Percentiles rank a stretch among this genome's conserved stretches.
Conservation (phyloP, 2,113 vertebrate genomes). For the Gallinago paraguaiae region DNA sequence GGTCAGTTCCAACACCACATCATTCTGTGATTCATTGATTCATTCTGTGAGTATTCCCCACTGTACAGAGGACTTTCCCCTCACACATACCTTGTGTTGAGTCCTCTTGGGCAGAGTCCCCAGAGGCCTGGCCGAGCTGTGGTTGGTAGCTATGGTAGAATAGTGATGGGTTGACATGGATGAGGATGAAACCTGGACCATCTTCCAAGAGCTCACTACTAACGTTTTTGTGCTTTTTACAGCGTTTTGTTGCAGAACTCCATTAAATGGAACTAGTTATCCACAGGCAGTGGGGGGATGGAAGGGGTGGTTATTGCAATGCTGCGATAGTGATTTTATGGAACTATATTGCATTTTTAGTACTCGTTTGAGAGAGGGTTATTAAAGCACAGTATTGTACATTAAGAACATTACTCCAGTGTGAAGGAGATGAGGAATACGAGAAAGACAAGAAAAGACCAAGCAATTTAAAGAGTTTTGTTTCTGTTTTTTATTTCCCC, state of each 20-base stretch:
- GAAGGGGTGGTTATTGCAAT: not conserved
- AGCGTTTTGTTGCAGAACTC: not conserved
- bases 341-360: conserved; percentile 51
- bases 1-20: no score
- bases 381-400: conserved; percentile 12
- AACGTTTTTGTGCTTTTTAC: not conserved
- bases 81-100: accelerated
- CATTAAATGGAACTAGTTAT: not conserved
- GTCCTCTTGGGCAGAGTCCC: accelerated
- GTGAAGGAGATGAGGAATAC: conserved; percentile 2
- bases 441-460: not conserved
- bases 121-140: not conserved
- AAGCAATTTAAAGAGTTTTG: not conserved
- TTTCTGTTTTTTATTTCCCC: not conserved
- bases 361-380: not conserved
- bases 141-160: accelerated
- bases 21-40: no score
- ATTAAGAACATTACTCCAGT: not conserved
- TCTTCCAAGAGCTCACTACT: not conserved
- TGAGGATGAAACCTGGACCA: accelerated
- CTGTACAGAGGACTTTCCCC: accelerated
- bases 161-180: accelerated
- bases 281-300: not conserved
- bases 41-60: not conserved
- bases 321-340: not conserved